Conservation (phyloP, 2,113 vertebrate species). For the Pelecanus crispus region DNA sequence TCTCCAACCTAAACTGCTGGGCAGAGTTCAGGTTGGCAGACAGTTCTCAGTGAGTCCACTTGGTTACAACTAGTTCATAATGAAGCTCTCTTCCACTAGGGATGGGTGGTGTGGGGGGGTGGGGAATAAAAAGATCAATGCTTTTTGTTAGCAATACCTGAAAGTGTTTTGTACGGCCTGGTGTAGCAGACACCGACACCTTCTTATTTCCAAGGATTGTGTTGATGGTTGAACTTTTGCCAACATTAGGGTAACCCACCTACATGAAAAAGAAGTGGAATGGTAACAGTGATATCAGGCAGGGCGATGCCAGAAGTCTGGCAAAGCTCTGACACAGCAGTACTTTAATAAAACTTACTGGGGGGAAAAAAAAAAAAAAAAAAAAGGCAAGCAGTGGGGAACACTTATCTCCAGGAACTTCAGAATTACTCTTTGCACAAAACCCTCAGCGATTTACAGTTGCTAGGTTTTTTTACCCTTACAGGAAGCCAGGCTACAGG, state of each 20-base stretch:
- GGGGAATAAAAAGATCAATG: neutral
- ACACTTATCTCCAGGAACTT: neutral
- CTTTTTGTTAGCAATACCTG: conserved; percentile 77
- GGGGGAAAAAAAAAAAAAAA: neutral
- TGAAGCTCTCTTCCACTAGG: neutral
- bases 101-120: too few relatives aligned
- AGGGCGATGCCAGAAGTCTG: neutral
- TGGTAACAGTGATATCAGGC: neutral
- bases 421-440: neutral
- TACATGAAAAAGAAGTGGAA: neutral
- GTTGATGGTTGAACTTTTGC: conserved; percentile 98
- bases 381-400: neutral
- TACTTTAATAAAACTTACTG: neutral
- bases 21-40: neutral
- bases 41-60: neutral
- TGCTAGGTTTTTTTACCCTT: neutral
- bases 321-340: neutral
- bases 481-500: neutral
- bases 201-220: conserved; percentile 95
- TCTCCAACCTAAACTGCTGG: neutral
- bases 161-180: conserved; percentile 97
- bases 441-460: neutral
- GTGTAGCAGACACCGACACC: conserved; percentile 94
- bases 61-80: neutral
- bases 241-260: conserved; percentile 98